These are phyloP conservation scores for Gallinago paraguaiae DNA, from an alignment of 2,113 vertebrate genomes.

Conservation along the genomic window DNA sequence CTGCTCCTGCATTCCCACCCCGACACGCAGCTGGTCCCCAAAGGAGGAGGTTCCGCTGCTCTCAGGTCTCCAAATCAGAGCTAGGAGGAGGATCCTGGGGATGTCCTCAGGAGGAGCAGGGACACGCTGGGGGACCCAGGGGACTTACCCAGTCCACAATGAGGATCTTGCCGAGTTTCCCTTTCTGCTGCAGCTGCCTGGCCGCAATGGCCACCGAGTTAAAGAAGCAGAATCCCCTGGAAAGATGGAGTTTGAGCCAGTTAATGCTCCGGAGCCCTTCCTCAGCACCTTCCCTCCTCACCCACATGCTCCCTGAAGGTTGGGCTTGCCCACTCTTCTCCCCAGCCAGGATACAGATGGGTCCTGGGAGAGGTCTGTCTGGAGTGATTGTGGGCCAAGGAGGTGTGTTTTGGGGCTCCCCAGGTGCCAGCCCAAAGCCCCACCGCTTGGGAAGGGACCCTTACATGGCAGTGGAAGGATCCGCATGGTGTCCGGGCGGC, in stretches of 20 bases:
- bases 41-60: not conserved
- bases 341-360: accelerated
- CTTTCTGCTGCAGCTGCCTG: conserved; percentile 83
- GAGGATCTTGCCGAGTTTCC: conserved; percentile 88
- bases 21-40: not conserved
- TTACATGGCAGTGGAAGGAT: conserved; percentile 88
- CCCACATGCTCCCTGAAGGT: not conserved
- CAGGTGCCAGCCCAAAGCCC: not conserved
- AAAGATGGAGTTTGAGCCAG: not conserved
- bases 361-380: not conserved
- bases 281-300: not conserved
- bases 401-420: not conserved
- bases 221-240: conserved; percentile 92
- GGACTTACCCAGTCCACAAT: conserved; percentile 94
- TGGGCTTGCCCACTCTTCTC: not conserved
- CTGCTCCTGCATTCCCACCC: not conserved
- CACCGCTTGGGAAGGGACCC: not conserved
- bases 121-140: accelerated
- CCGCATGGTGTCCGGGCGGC: conserved; percentile 90
- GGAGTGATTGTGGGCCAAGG: not conserved
- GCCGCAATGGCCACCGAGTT: conserved; percentile 94
- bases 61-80: not conserved
- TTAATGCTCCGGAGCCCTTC: not conserved
- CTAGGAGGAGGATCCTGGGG: not conserved
- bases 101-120: not conserved